These are phyloP conservation scores for Gallinago jamesoni DNA, from an alignment of 2,113 vertebrate species.

Conservation along the genomic window DNA sequence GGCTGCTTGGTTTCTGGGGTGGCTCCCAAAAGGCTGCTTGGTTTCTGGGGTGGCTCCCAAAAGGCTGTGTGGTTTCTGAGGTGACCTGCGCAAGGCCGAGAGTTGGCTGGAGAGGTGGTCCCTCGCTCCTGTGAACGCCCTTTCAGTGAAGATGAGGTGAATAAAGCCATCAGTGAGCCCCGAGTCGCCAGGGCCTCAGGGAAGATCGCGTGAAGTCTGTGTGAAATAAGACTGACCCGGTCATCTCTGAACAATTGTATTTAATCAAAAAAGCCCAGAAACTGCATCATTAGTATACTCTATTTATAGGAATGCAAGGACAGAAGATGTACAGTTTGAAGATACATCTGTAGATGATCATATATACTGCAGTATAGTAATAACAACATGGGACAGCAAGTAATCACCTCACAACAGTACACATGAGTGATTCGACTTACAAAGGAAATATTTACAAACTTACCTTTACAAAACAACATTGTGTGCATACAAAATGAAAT, in stretches of 20 bases:
- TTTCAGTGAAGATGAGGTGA: no score
- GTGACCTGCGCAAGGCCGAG: fast-evolving
- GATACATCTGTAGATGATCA: slow-evolving; percentile 62
- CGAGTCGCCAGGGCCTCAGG: not conserved
- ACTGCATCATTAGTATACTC: slow-evolving; percentile 45
- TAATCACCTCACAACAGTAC: slow-evolving; percentile 76
- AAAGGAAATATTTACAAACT: slow-evolving; percentile 81
- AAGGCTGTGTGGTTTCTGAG: not conserved
- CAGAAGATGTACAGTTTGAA: slow-evolving; percentile 73
- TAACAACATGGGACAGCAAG: slow-evolving; percentile 72
- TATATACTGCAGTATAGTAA: slow-evolving; percentile 64
- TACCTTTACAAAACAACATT: slow-evolving; percentile 78
- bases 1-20: not conserved
- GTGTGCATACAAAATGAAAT: slow-evolving; percentile 78
- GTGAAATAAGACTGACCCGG: not conserved
- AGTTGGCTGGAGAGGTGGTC: fast-evolving
- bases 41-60: fast-evolving
- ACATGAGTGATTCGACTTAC: slow-evolving; percentile 69
- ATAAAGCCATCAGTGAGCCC: fast-evolving
- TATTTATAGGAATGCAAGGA: slow-evolving; percentile 76
- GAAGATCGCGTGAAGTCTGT: fast-evolving
- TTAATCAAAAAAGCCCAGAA: slow-evolving; percentile 64
- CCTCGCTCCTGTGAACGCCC: no score
- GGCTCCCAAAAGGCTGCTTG: not conserved
- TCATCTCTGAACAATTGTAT: slow-evolving; percentile 45